Base-by-base conservation (phyloP, 2,888 invertebrate genomes). In the Papilio protenor region DNA sequence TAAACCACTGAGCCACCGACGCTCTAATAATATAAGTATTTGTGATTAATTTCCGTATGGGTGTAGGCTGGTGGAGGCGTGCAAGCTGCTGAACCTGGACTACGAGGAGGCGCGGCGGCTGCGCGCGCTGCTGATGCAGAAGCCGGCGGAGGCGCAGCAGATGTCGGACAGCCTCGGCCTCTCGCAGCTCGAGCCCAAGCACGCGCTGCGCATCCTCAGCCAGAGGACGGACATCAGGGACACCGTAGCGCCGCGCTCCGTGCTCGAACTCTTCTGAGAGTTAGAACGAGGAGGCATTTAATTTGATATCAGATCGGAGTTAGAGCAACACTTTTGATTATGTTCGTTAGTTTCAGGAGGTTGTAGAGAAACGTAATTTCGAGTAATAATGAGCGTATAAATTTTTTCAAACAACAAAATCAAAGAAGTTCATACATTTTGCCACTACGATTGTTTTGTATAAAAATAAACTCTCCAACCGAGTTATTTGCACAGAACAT, bases 101-200 rank as follows among this genome's bases (percentile, higher is more conserved):
- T 95, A 96, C 84, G 98, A 98, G 0, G 97, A 97, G 57, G 98
- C 98, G 0, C 94, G 98, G 71, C 94, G 98, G 4, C 92, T 98
- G 21, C 95, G 96, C 57, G 96, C 97, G 79, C 95, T 96, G 0
- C 87, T 98, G 0, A 52, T 82, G 0, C 91, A 90, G n/a, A 86
- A 85, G 3, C 82, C 87, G 0, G 69, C 83, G 0, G 76, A 79
- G 0, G 82, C 79, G 0, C 81, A 73, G 0, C 85, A 87, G 0
- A 80, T n/a, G 0, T 85, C 91, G 0, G 33, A 61, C 1, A 80
- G 73, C 47, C 81, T 82, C 6, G 84, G 84, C 66, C 83, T 91
- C 55, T 82, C 84, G 0, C 83, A 87, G 81, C 81, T 93, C 0
- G 80, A 81, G 14, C 82, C 86, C 0, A 64, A 80, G 14, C 84